Evolutionary conservation across 2,888 invertebrate species (phyloP).

Genomic region (Drosophila setosimentum): DNA sequence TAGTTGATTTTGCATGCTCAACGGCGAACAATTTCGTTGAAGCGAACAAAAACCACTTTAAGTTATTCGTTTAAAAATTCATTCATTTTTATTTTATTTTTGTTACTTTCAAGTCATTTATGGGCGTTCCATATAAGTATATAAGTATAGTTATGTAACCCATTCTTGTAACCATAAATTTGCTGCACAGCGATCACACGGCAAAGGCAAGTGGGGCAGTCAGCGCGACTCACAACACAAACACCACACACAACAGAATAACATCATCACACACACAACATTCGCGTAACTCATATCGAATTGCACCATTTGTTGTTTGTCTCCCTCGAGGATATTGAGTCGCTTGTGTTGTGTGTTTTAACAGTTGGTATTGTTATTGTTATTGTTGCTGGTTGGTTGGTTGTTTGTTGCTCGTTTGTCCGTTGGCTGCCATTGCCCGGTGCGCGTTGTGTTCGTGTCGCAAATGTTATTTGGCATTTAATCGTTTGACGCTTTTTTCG

Average conservation of each 20-base stretch:
- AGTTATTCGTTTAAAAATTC: slow-evolving; percentile 48
- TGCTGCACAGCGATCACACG: slow-evolving; percentile 46
- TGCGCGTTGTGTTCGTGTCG: slow-evolving; percentile 47
- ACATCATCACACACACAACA: slow-evolving; percentile 35
- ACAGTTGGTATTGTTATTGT: slow-evolving; percentile 25
- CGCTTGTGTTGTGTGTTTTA: slow-evolving; percentile 29
- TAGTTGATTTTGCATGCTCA: slow-evolving; percentile 63
- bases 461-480: slow-evolving; percentile 50
- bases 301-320: slow-evolving; percentile 77
- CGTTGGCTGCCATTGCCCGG: slow-evolving; percentile 57
- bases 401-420: slow-evolving; percentile 22
- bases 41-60: slow-evolving; percentile 35
- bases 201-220: slow-evolving; percentile 56
- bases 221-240: slow-evolving; percentile 51
- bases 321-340: slow-evolving; percentile 65
- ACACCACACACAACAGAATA: slow-evolving; percentile 33
- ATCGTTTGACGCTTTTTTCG: slow-evolving; percentile 77
- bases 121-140: slow-evolving; percentile 42
- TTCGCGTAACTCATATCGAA: slow-evolving; percentile 69
- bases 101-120: slow-evolving; percentile 45
- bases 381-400: slow-evolving; percentile 31
- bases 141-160: slow-evolving; percentile 53
- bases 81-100: slow-evolving; percentile 54
- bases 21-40: slow-evolving; percentile 30
- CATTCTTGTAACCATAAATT: slow-evolving; percentile 59